Conservation (phyloP, 2,888 invertebrate species). For the Tipula confusa region DNA sequence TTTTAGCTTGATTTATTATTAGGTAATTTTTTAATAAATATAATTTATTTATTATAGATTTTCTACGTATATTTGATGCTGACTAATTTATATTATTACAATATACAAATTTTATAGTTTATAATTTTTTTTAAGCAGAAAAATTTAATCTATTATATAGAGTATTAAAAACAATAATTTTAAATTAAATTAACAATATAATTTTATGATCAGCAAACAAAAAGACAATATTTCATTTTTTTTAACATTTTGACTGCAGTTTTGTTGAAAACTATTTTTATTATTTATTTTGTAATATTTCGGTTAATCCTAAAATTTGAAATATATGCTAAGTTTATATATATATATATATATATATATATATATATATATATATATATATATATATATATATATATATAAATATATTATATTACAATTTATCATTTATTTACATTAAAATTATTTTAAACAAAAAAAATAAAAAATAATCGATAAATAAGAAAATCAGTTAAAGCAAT, state of each 20-base stretch:
- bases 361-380: too few relatives aligned
- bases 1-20: neutral
- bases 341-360: too few relatives aligned
- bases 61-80: neutral
- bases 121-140: neutral
- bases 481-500: neutral
- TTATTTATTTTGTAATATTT: too few relatives aligned
- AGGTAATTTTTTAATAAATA: neutral
- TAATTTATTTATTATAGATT: slow-evolving; percentile 16
- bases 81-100: neutral
- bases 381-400: too few relatives aligned
- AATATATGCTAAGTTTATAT: neutral
- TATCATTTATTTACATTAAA: neutral
- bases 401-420: neutral
- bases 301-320: neutral
- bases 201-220: neutral
- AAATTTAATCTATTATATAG: slow-evolving; percentile 4
- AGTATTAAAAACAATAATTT: neutral
- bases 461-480: neutral
- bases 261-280: neutral
- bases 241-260: neutral
- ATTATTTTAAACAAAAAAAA: neutral
- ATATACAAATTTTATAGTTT: neutral
- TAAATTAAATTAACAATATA: neutral
- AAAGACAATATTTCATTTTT: neutral